Base-by-base conservation (phyloP, 2,888 invertebrate genomes). In the Synergus umbraculus region DNA sequence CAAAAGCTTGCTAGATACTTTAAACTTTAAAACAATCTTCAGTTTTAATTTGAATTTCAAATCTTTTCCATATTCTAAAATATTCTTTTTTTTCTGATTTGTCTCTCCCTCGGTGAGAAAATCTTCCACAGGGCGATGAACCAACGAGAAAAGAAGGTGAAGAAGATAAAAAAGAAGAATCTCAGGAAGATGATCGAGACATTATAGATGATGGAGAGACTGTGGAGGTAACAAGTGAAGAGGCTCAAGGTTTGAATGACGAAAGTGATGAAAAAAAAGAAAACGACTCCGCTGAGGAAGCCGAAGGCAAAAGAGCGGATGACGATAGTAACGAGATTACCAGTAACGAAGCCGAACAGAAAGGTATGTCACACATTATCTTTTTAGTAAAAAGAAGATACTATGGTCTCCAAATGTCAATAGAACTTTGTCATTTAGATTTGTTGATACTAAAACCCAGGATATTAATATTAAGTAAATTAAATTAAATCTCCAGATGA, bases 191-290 rank as follows among this genome's bases (percentile, higher is more conserved):
- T 76, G 82, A 84, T 63, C 84, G 85, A 76, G 85, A 86, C 43
- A 84, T 80, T 81, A 84, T 81, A 49, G 81, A 82, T 43, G 83
- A 76, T 46, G 78, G 79, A n/a, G 83, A 83, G 67, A 83, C 79
- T 49, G 77, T 84, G 63, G 83, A 86, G 76, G 54, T 82, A 67
- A 81, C 77, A 58, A 83, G 79, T 63, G 80, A 49, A 54, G 80
- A 60, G 37, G 82, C 80, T 66, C 65, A 54, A 13, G 67, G 81
- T 79, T 65, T 13, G 64, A 78, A 76, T 79, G 81, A 78, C 29
- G 83, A 69, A 41, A 65, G 82, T 60, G 83, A 67, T 12, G 83
- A 85, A 41, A 79, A 83, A 60, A 76, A 79, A 41, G 81, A 79
- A 43, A 81, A 82, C 13, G 79, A 76, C 79, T 82, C 83, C 73